Evolutionary conservation across 1,140 invertebrate genomes (phyloP).

Genomic region (Camponotus pennsylvanicus): DNA sequence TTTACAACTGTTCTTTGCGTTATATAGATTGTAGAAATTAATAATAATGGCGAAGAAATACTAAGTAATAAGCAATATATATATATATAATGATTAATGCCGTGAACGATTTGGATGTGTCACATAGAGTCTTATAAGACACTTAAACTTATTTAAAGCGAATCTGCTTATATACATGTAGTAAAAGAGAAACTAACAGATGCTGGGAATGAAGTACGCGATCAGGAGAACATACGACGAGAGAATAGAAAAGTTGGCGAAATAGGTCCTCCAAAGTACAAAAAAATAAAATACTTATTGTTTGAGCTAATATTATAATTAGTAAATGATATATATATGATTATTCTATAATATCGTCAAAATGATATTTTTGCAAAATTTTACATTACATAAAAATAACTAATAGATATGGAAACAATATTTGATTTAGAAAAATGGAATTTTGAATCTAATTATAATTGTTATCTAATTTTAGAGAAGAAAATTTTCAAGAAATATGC

Average conservation of each 20-base stretch:
- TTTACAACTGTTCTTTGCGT: constrained; percentile 50
- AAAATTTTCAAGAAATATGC: background rate
- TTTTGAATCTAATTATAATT: background rate
- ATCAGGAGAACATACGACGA: background rate
- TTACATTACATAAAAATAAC: constrained; percentile 11
- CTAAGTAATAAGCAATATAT: background rate
- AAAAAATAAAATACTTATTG: constrained; percentile 15
- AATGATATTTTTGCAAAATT: background rate
- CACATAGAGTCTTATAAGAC: background rate
- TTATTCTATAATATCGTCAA: constrained; percentile 1
- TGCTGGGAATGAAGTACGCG: constrained; percentile 14
- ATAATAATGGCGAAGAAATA: background rate
- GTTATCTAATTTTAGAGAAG: background rate
- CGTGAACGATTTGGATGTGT: background rate
- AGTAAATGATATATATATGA: background rate
- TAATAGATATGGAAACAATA: background rate
- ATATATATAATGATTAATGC: background rate
- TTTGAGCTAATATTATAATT: background rate
- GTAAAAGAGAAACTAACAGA: background rate
- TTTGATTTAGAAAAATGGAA: background rate
- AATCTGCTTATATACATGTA: background rate
- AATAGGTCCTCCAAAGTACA: background rate
- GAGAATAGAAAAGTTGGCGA: constrained; percentile 17
- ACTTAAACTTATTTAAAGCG: background rate
- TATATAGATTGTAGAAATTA: background rate